Evolutionary conservation across 2,888 invertebrate genomes (phyloP), one percentile per base, ranked within the genome.

Genomic region (Melolontha melolontha): DNA sequence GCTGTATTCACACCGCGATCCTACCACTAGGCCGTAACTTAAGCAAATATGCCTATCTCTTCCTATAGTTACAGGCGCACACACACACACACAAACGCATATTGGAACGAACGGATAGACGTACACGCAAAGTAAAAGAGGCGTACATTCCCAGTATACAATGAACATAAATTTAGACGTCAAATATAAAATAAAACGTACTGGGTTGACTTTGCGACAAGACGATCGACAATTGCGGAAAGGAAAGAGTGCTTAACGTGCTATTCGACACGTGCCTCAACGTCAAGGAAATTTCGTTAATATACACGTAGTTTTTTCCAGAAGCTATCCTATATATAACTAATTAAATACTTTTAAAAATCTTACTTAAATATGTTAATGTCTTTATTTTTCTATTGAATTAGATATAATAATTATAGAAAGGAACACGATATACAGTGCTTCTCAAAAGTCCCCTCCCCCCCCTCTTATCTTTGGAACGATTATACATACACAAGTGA

Each of bases 1-100:
- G 51, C 64, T 68, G 70, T 70, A 68, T 68, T 70, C 70, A 68
- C 71, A 68, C 71, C 51, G 52, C 62, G 62, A 51, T 62, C 51
- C 50, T 67, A 50, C 67, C 57, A 51, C 51, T 41, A 17, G 62
- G 67, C 67, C 67, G 62, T 67, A 62, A 62, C 59, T 52, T 67
- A 62, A 62, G 52, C 67, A 67, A 59, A 67, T 59, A 59, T 44
- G 59, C 59, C 59, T 59, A 59, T 59, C 59, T 59, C 59, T 59
- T 55, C 55, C 55, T 44, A 44, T 29, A 27, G 57, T 17, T 8
- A n/a, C 44, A 27, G 44, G 44, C 44, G 57, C 27, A 17, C 47
- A 47, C 44, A 42, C 27, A 17, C 47, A 47, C 44, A 42, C 44
- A 59, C 59, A 14, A 10, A 29, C 59, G 47, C 47, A 29, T 16